Evolutionary conservation across 1,140 invertebrate species (phyloP), one percentile per base, ranked within the genome.

Genomic region (Melanaphis sacchari): DNA sequence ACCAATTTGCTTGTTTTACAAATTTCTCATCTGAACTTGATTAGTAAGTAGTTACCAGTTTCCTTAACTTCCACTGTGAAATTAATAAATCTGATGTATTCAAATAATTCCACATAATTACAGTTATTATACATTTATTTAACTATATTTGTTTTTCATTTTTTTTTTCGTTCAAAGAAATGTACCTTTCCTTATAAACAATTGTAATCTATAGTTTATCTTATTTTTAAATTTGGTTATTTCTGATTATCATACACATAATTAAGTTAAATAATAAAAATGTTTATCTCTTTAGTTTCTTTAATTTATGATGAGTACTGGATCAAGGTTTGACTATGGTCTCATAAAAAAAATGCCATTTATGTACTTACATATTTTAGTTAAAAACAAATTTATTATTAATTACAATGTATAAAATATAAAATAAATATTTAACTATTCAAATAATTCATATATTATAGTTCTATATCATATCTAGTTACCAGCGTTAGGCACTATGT

Each of bases 1-100:
- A 99, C 96, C 97, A 98, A 95, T 99, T 99, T 96, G 96, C 96
- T 81, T 98, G 98, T 96, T 99, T 97, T 95, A 96, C 97, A 41
- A 99, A 99, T 96, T 99, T 98, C 96, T 95, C 93, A 81, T 94
- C 93, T 90, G 92, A 93, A 52, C 66, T 93, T 38, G 93, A 93
- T 31, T 93, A 90, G n/a, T 66, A 76, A 92, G 26, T 91, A 76
- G 8, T 40, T 84, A 84, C 40, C 36, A 24, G 18, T 49, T 21
- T n/a, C 59, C 15, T 76, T 15, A 18, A 76, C 4, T 76, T 76
- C 31, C 15, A 36, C 31, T 76, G 31, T 76, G n/a, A n/a, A 66
- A 76, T 76, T n/a, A 15, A 18, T 5, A n/a, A n/a, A 76, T 2
- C n/a, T 76, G 5, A n/a, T 87, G 7, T n/a, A 52, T 36, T 52